Evolutionary conservation across 2,888 invertebrate genomes (phyloP), one percentile per base, ranked within the genome.

Genomic region (Alcis repandata): DNA sequence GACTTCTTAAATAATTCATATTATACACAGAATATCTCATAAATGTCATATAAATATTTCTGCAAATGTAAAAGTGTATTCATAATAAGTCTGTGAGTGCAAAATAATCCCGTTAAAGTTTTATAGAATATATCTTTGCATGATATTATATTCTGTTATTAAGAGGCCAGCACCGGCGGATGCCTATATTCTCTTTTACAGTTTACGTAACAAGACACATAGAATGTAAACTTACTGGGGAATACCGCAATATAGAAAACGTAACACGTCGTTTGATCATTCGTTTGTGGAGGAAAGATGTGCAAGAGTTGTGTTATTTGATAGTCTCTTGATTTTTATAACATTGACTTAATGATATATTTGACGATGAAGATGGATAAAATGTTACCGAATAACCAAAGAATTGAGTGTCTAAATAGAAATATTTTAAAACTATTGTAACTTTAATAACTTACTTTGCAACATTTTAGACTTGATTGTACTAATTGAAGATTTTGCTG

Each of bases 171-270:
- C 15, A 15, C 3, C 13, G 9, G 27, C 33, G 36, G 52, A 20
- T 38, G 15, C 2, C 17, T 33, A 10, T 38, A 36, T 27, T 27
- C 20, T 40, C 15, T 40, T n/a, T 7, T 11, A 20, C 6, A 15
- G 32, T 54, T 41, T 43, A 54, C 54, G 32, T 41, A 54, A 54
- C 54, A 41, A 41, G 41, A 54, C 2, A 10, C n/a, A 22, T 43
- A 41, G 22, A 41, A 27, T 41, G 41, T 41, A 45, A 20, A 45
- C 17, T 2, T 32, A 56, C 33, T 56, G 10, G 32, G 27, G 32
- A 19, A 27, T 56, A 17, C 33, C 43, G 41, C 36, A 45, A 54
- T 32, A 41, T 22, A 41, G 19, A 27, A 59, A 52, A 51, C 33
- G 51, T 51, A 51, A 43, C 43, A 20, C 20, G 41, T 40, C 59